Evolutionary conservation across 2,797 vertebrate genomes (phyloP).

Genomic region (Tinamus major): DNA sequence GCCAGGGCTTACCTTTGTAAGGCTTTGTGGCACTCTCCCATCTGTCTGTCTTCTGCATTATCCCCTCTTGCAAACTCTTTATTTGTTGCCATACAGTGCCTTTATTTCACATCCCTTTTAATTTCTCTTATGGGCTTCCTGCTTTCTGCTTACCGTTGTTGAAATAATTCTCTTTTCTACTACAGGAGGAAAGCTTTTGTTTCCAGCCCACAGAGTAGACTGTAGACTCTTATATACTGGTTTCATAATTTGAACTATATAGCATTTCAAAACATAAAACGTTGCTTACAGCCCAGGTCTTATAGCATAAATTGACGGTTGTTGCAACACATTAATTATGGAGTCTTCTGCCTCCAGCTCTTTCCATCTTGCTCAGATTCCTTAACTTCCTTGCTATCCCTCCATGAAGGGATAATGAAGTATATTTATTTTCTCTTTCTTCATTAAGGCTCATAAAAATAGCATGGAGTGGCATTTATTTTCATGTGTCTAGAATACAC

Average conservation of each 20-base stretch:
- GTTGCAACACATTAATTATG: not conserved
- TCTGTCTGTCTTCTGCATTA: not conserved
- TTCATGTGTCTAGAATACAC: not conserved
- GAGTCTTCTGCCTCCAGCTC: not conserved
- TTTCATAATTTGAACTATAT: not conserved
- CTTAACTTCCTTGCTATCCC: not conserved
- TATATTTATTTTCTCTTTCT: not conserved
- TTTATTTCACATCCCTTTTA: not conserved
- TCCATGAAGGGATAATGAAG: not conserved
- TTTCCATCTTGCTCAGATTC: not conserved
- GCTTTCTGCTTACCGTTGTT: not conserved
- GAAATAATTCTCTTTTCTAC: not conserved
- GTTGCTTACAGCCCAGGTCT: not conserved
- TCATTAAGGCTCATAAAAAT: not conserved
- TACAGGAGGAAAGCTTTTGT: not conserved
- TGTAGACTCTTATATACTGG: not conserved
- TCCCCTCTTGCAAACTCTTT: not conserved
- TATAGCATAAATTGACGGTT: rapidly evolving
- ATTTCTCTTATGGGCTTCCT: not conserved
- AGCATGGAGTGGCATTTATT: not conserved
- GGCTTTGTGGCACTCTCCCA: not conserved
- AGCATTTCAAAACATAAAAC: rapidly evolving
- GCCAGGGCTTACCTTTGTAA: not conserved
- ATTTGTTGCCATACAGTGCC: not conserved
- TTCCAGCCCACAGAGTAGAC: not conserved